A percentile compares a stretch with the other conserved stretches of the same genome.
Conservation (phyloP, 2,113 vertebrate genomes). For the Phocoena phocoena region DNA sequence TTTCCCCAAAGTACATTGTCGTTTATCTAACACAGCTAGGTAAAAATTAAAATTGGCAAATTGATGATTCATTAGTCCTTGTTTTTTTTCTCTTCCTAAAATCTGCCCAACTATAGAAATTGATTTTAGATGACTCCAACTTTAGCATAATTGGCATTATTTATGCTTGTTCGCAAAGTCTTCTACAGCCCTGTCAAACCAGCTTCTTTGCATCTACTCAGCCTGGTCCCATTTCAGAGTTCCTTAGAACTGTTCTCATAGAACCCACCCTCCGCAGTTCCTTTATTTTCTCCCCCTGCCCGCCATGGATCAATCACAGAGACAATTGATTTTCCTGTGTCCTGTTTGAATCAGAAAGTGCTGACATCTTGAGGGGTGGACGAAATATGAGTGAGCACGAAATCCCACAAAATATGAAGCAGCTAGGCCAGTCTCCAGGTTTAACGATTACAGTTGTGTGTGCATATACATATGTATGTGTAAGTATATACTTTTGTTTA, state of each 20-base stretch:
- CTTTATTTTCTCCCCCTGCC: background rate
- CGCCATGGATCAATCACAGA: background rate
- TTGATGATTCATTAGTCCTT: conserved; percentile 64
- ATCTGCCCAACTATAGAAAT: conserved; percentile 73
- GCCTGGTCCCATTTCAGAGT: background rate
- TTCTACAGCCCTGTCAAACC: background rate
- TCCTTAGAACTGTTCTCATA: conserved; percentile 38
- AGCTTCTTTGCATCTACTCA: background rate
- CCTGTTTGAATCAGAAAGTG: conserved; percentile 39
- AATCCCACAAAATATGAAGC: background rate
- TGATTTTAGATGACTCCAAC: conserved; percentile 69
- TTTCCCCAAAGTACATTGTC: background rate
- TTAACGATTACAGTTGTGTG: background rate
- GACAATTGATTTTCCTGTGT: conserved; percentile 41
- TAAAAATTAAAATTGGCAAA: conserved; percentile 44
- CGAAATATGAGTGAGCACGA: background rate
- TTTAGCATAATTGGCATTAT: conserved; percentile 59
- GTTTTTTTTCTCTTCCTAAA: conserved; percentile 61
- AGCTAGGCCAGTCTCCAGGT: background rate
- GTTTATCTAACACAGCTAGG: conserved; percentile 11
- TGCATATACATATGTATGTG: background rate
- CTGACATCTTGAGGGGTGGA: background rate
- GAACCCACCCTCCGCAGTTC: rapidly evolving
- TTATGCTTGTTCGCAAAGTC: conserved; percentile 50
- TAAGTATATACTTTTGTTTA: background rate